A percentile compares a stretch with the other conserved stretches of the same genome.
These are phyloP conservation scores for Ailuropoda melanoleuca DNA, from an alignment of 2,113 vertebrate genomes.

Conservation along the genomic window DNA sequence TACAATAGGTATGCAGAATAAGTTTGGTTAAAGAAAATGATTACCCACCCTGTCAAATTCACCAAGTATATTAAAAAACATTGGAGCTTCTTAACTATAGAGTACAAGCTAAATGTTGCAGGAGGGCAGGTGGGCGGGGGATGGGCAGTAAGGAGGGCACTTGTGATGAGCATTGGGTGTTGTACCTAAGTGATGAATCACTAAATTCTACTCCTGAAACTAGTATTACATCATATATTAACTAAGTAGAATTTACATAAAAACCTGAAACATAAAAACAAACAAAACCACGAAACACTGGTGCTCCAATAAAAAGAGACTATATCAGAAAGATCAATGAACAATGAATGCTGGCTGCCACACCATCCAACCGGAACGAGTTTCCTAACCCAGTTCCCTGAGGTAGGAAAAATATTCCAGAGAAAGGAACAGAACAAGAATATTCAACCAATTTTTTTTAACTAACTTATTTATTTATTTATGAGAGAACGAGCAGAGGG, in stretches of 20 bases:
- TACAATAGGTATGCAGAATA: not conserved
- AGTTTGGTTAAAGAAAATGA: not conserved
- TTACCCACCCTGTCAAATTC: not conserved
- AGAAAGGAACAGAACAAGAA: not conserved
- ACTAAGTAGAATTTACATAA: not conserved
- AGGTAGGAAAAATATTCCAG: not conserved
- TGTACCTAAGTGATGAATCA: not conserved
- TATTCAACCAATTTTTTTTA: not conserved
- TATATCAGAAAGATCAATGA: not conserved
- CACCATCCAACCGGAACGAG: not conserved
- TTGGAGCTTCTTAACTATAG: not conserved
- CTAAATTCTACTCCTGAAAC: not conserved
- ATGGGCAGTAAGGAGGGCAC: not conserved
- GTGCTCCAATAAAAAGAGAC: not conserved
- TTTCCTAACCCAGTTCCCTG: not conserved
- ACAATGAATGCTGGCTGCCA: not conserved
- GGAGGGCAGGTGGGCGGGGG: not conserved
- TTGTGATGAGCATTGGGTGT: not conserved
- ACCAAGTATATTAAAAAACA: slow-evolving; percentile 2
- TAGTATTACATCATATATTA: not conserved
- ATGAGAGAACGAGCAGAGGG: too few species aligned
- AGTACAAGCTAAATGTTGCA: not conserved
- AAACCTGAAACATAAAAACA: not conserved
- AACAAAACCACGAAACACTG: not conserved
- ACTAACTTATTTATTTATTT: too few species aligned